Evolutionary conservation across 2,113 vertebrate species (phyloP), one percentile per base, ranked within the genome.

Genomic region (Halichoerus grypus): DNA sequence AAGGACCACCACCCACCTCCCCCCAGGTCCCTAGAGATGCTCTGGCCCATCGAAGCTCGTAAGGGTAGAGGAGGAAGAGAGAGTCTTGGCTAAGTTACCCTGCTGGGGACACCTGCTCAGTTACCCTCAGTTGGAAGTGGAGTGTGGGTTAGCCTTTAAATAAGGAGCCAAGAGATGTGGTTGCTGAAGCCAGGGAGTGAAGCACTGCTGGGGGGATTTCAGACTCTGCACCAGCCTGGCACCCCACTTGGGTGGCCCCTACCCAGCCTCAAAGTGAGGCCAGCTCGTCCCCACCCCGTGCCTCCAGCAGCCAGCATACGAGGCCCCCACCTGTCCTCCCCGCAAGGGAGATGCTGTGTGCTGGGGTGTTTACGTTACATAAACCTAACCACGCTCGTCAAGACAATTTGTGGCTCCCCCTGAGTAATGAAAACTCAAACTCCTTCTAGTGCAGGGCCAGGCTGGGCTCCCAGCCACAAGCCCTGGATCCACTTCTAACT

Each of bases 361-460:
- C 87, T 42, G 95, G 98, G 95, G 71, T 80, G 95, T 97, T 97
- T 89, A 85, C 21, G 14, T 94, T 95, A 96, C 90, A 92, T 57
- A 97, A 98, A 94, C 97, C 94, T 91, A 97, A 97, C 96, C 94
- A 84, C 26, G 31, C 87, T 97, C 92, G 63, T 94, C 94, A 92
- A 89, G 96, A 97, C 94, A 95, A 94, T 96, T 93, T 98, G 98
- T 85, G 97, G 98, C 96, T 98, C 97, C 85, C 94, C 92, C 91
- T 92, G 83, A 97, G 91, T 77, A 90, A 92, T 71, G 94, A 97
- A 90, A 97, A 76, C n/a, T 90, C 92, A 94, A 96, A 91, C 33
- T 49, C 92, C 82, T 94, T 65, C 90, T 76, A 55, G 55, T 55
- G 9, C 88, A 67, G 42, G 49, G 59, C 96, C 93, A 94, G 81